Conservation (phyloP, 1,140 invertebrate species). For the Pantala flavescens region DNA sequence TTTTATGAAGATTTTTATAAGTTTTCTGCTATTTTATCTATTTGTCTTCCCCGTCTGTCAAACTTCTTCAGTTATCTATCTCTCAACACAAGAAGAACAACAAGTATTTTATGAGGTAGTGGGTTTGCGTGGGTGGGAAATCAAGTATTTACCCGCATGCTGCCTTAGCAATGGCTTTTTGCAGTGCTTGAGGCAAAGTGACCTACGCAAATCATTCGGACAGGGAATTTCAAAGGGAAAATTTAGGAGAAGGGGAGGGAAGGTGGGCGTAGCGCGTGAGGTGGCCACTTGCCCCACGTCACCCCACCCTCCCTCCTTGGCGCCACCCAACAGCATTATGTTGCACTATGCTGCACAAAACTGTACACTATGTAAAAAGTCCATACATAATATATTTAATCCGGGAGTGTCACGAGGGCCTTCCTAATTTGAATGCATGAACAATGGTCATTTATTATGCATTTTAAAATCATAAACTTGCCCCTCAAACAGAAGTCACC, state of each 20-base stretch:
- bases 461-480: background rate
- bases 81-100: slow-evolving; percentile 9
- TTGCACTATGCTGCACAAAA: background rate
- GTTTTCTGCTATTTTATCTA: background rate
- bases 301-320: background rate
- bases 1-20: slow-evolving; percentile 5
- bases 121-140: slow-evolving; percentile 2
- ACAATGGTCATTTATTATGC: background rate
- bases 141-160: slow-evolving; percentile 1
- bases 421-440: background rate
- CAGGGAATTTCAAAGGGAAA: background rate
- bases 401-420: background rate
- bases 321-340: background rate
- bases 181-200: background rate
- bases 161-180: background rate
- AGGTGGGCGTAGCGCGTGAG: background rate
- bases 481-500: background rate
- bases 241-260: background rate
- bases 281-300: background rate
- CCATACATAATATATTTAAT: slow-evolving; percentile 8
- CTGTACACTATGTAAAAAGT: slow-evolving; percentile 3
- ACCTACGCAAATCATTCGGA: background rate
- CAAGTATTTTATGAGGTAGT: slow-evolving; percentile 8
- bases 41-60: background rate
- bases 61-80: slow-evolving; percentile 1